These are phyloP conservation scores for Ammodytes dubius DNA, from an alignment of 2,113 vertebrate species.

Conservation along the genomic window DNA sequence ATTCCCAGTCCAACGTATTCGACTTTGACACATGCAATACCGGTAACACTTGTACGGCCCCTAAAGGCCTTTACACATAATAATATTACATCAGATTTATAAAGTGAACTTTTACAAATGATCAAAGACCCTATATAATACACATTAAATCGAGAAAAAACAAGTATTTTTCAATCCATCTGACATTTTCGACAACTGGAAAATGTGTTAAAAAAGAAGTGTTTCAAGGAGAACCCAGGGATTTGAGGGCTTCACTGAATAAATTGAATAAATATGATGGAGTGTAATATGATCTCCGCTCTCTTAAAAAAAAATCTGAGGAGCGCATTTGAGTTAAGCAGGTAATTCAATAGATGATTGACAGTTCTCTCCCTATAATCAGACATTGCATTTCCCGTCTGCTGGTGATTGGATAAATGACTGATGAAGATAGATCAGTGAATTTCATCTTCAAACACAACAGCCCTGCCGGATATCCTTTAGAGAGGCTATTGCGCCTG, in stretches of 20 bases:
- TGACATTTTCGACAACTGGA: not conserved
- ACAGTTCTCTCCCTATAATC: not conserved
- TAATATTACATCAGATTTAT: no score
- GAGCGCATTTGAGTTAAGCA: not conserved
- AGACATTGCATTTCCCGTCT: not conserved
- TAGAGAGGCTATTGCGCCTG: constrained; percentile 11
- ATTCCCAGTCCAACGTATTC: no score
- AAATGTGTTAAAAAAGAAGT: not conserved
- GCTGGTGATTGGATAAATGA: not conserved
- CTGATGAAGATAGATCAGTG: constrained; percentile 6
- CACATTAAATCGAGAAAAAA: not conserved
- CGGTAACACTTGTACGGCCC: no score
- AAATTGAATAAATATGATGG: constrained; percentile 18
- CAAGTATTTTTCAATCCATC: not conserved
- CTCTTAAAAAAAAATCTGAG: not conserved
- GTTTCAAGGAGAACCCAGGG: not conserved
- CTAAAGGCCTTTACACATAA: no score
- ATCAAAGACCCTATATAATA: no score
- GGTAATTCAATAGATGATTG: not conserved
- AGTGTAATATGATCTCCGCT: not conserved
- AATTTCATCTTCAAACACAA: not conserved
- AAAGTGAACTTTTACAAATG: no score
- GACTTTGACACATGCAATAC: no score
- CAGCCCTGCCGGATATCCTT: not conserved
- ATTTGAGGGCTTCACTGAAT: not conserved